phyloP scores from a whole-genome alignment of 2,888 invertebrate species.

The Dendrolimus houi region DNA sequence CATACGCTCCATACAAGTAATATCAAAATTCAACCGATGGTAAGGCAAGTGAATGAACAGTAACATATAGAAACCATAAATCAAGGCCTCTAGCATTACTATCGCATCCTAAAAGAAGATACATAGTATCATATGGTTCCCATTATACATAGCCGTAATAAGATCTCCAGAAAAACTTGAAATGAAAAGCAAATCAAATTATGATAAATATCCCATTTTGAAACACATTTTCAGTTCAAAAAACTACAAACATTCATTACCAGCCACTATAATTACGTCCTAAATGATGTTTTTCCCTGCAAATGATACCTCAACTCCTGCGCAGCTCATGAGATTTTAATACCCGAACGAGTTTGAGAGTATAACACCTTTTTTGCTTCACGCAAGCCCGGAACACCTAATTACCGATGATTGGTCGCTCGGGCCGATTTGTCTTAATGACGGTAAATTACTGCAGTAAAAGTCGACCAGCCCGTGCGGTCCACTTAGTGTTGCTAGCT shows the following conservation, averaged over 20 bases:
- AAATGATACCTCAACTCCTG: constrained; percentile 39
- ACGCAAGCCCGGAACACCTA: constrained; percentile 50
- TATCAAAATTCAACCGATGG: too few species aligned
- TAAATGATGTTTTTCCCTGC: constrained; percentile 41
- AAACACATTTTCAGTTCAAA: constrained; percentile 2
- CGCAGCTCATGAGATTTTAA: constrained; percentile 41
- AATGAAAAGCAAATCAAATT: constrained; percentile 5
- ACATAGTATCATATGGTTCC: too few species aligned
- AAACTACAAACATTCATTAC: constrained; percentile 13
- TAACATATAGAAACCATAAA: too few species aligned
- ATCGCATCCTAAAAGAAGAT: too few species aligned
- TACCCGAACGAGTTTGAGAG: constrained; percentile 34
- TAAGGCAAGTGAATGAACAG: too few species aligned
- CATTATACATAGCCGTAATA: too few species aligned
- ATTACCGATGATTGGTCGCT: constrained; percentile 62
- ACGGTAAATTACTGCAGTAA: constrained; percentile 56
- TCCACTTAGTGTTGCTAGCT: constrained; percentile 9
- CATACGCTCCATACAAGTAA: too few species aligned
- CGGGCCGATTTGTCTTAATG: constrained; percentile 63
- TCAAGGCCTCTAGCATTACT: too few species aligned
- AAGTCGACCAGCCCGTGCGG: constrained; percentile 43
- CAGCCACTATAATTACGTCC: constrained; percentile 28
- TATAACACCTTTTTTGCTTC: constrained; percentile 65
- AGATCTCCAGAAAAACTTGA: background rate
- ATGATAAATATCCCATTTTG: constrained; percentile 6